Percentiles rank a stretch among this genome's conserved stretches.
phyloP scores from a whole-genome alignment of 2,888 invertebrate species.

The Ernsta delagoae region DNA sequence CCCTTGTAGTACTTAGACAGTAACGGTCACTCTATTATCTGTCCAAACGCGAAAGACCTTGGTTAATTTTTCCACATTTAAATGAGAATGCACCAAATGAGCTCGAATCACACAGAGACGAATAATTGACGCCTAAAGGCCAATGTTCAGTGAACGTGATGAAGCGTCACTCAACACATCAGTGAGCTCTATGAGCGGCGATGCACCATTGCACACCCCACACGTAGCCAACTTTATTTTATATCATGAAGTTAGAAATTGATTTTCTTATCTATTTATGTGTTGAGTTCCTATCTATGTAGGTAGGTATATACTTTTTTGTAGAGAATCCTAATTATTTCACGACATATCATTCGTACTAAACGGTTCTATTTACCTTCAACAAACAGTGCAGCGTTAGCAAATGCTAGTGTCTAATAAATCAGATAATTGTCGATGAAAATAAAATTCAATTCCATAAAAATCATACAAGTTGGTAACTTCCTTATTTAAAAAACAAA shows the following conservation, averaged over 20 bases:
- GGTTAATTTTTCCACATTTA: neutral
- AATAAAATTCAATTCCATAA: too few species aligned
- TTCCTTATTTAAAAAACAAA: too few species aligned
- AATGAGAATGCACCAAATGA: slow-evolving; percentile 21
- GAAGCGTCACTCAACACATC: slow-evolving; percentile 62
- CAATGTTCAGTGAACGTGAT: slow-evolving; percentile 62
- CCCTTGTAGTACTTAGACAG: too few species aligned
- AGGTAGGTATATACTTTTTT: too few species aligned
- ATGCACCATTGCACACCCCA: slow-evolving; percentile 70
- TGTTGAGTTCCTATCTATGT: too few species aligned
- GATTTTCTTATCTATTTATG: neutral
- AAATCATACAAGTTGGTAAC: too few species aligned
- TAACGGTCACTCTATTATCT: neutral
- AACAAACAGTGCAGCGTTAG: too few species aligned
- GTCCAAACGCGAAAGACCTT: neutral
- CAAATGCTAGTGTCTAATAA: too few species aligned
- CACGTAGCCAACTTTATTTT: slow-evolving; percentile 20
- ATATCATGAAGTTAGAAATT: neutral
- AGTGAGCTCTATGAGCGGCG: slow-evolving; percentile 55
- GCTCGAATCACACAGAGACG: slow-evolving; percentile 25
- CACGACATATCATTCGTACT: too few species aligned
- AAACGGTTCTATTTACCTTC: too few species aligned
- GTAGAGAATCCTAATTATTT: too few species aligned
- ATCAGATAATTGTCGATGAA: too few species aligned
- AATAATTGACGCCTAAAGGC: slow-evolving; percentile 54